Evolutionary conservation across 2,797 vertebrate genomes (phyloP).

Genomic region (Micropoecilia bifurca): DNA sequence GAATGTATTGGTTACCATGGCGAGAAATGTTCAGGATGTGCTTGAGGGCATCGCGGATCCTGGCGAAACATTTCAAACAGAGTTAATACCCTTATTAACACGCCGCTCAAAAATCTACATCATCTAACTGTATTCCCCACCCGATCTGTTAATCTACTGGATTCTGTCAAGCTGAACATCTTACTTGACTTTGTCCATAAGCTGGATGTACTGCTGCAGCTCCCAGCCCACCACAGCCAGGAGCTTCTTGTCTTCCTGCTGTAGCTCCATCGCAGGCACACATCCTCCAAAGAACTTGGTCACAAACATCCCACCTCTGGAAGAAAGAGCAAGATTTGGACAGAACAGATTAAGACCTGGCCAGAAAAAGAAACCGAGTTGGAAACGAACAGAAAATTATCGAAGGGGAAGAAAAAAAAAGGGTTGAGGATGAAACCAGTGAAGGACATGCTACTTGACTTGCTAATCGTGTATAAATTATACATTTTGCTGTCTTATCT

Average conservation of each 20-base stretch:
- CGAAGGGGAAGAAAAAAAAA: conserved; percentile 2
- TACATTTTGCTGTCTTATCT: conserved; percentile 56
- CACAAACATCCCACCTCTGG: conserved; percentile 96
- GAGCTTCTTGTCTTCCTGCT: conserved; percentile 86
- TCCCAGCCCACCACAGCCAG: conserved; percentile 89
- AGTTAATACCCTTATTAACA: neutral
- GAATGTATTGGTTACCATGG: conserved; percentile 97
- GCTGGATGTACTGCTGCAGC: conserved; percentile 89
- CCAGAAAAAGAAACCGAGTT: conserved; percentile 3
- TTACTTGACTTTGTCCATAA: conserved; percentile 94
- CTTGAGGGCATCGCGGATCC: conserved; percentile 92
- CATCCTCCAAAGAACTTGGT: conserved; percentile 90
- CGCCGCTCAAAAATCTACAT: neutral
- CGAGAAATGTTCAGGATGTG: conserved; percentile 94
- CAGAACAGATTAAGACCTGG: conserved; percentile 7
- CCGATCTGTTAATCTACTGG: neutral
- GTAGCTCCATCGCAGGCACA: conserved; percentile 89
- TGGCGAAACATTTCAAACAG: conserved; percentile 56
- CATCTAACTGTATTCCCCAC: neutral
- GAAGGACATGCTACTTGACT: conserved; percentile 52
- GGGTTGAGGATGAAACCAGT: conserved; percentile 10
- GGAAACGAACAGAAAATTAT: conserved; percentile 4
- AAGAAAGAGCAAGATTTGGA: conserved; percentile 13
- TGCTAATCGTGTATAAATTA: conserved; percentile 68
- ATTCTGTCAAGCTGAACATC: conserved; percentile 21